Evolutionary conservation across 2,888 invertebrate genomes (phyloP), one percentile per base, ranked within the genome.

Genomic region (Spialia ferax): DNA sequence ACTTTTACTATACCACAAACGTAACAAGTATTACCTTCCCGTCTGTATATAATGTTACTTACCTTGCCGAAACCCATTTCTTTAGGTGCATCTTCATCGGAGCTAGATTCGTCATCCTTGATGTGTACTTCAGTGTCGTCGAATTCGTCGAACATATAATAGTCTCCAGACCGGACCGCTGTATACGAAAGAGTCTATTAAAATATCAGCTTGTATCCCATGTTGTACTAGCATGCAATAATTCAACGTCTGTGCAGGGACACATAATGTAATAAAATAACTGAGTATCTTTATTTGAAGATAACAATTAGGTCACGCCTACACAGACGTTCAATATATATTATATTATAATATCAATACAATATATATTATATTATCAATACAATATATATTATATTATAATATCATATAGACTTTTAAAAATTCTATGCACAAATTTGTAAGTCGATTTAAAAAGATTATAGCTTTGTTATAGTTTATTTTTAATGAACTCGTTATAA

Each of bases 131-230:
- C 97, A 69, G 97, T 97, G 75, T 97, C 97, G 79, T 97, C 97
- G 81, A 97, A 95, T 75, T 99, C 99, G 82, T 99, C 99, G 93
- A 99, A 99, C 98, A 99, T 99, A 93, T 99, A 99, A 93, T 99
- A 99, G 92, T 99, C 99, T 18, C 99, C 99, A 70, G 99, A 99
- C 62, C 99, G 96, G 69, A 99, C 97, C 62, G 99, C 99, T 99
- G 94, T 85, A 89, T 76, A 78, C 50, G 72, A 77, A 64, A 69
- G 42, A 70, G 6, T 48, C 59, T 59, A 68, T 35, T 64, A 64
- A 62, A 59, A 63, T 18, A 52, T 45, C 63, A 66, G 38, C 18
- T 22, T 26, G 29, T n/a, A 8, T 18, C 32, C 6, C 13, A n/a
- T n/a, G 20, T 23, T 35, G 7, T n/a, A 38, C 7, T 1, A 20